A percentile compares a stretch with the other conserved stretches of the same genome.
phyloP scores from a whole-genome alignment of 2,113 vertebrate species.

The Manacus vitellinus region DNA sequence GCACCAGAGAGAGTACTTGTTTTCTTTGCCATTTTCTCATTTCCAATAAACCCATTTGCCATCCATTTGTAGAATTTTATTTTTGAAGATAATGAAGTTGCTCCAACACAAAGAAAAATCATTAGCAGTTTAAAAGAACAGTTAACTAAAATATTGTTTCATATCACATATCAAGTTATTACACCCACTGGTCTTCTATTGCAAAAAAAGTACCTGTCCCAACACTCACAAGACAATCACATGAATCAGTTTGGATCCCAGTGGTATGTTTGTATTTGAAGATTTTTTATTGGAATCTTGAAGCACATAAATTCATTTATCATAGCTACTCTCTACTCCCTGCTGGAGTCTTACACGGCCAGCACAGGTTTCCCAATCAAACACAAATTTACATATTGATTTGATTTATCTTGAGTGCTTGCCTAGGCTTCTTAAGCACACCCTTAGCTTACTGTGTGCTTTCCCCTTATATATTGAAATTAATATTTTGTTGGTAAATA shows the following conservation, averaged over 20 bases:
- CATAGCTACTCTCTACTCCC: neutral
- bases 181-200: neutral
- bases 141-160: neutral
- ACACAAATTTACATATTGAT: constrained; percentile 5
- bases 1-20: neutral
- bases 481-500: neutral
- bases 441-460: neutral
- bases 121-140: neutral
- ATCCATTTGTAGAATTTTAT: neutral
- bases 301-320: constrained; percentile 11
- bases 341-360: constrained; percentile 38
- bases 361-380: neutral
- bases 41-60: neutral
- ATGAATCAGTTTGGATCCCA: neutral
- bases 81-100: neutral
- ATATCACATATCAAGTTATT: neutral
- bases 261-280: neutral
- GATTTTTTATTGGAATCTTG: constrained; percentile 14
- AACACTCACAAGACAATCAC: neutral
- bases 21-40: neutral
- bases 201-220: neutral
- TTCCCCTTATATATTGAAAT: neutral
- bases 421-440: neutral
- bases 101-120: neutral
- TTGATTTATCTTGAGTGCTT: constrained; percentile 44